phyloP scores from a whole-genome alignment of 2,113 vertebrate species.

The Platichthys flesus region DNA sequence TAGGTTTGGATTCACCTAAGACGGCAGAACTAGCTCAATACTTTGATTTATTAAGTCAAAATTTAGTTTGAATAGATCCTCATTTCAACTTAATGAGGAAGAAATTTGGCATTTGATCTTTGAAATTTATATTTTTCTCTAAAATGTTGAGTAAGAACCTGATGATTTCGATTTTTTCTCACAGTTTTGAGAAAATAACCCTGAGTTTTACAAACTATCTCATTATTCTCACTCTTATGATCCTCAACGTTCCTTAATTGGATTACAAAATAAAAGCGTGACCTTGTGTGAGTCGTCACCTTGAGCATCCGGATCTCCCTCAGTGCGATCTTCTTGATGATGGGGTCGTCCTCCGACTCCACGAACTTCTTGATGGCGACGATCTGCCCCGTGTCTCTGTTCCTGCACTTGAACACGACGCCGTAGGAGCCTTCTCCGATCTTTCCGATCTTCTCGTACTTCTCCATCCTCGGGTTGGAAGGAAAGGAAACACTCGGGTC shows the following conservation, averaged over 20 bases:
- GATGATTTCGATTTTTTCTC: too few species aligned
- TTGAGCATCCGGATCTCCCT: slow-evolving; percentile 95
- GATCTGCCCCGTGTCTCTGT: slow-evolving; percentile 90
- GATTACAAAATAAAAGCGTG: background rate
- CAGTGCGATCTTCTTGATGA: slow-evolving; percentile 94
- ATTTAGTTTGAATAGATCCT: too few species aligned
- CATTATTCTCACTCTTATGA: background rate
- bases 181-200: too few species aligned
- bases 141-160: too few species aligned
- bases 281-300: slow-evolving; percentile 71
- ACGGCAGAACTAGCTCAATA: too few species aligned
- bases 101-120: too few species aligned
- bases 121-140: too few species aligned
- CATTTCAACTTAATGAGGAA: too few species aligned
- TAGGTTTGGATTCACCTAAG: too few species aligned
- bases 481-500: background rate
- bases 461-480: slow-evolving; percentile 85
- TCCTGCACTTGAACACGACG: slow-evolving; percentile 95
- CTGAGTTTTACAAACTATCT: background rate
- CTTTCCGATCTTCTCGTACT: slow-evolving; percentile 94
- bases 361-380: slow-evolving; percentile 97
- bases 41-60: too few species aligned
- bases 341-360: slow-evolving; percentile 94
- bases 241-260: too few species aligned
- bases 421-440: slow-evolving; percentile 96